phyloP scores from a whole-genome alignment of 2,888 invertebrate genomes.

The Agrochola macilenta region DNA sequence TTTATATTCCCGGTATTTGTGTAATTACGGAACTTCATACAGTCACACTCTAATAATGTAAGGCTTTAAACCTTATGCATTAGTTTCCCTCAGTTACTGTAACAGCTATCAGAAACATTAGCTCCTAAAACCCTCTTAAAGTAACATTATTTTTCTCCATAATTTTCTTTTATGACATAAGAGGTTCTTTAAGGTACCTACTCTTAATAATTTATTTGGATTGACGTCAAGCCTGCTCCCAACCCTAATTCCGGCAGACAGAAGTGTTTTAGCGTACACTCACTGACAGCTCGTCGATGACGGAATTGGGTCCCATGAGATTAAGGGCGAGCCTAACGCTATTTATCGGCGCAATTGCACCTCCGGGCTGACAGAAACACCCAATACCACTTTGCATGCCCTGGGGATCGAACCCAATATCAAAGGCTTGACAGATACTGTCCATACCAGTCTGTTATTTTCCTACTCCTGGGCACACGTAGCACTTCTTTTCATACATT shows the following conservation, averaged over 20 bases:
- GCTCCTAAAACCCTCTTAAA: conserved; percentile 25
- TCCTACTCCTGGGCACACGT: neutral
- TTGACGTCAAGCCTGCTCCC: conserved; percentile 4
- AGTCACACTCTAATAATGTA: neutral
- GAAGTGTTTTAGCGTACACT: conserved; percentile 18
- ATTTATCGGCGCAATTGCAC: conserved; percentile 48
- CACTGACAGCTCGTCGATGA: conserved; percentile 41
- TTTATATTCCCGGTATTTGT: neutral
- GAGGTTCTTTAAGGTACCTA: neutral
- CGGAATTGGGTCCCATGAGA: conserved; percentile 39
- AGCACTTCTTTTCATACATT: neutral
- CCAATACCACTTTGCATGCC: conserved; percentile 44
- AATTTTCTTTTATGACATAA: conserved; percentile 13
- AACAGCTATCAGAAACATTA: conserved; percentile 13
- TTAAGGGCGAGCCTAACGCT: conserved; percentile 36
- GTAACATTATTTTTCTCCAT: conserved; percentile 4
- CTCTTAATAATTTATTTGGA: neutral
- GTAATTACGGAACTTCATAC: neutral
- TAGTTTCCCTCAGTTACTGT: conserved; percentile 27
- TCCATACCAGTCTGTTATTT: neutral
- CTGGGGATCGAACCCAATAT: conserved; percentile 30
- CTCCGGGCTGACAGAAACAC: conserved; percentile 52
- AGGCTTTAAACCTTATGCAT: neutral
- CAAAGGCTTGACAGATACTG: neutral
- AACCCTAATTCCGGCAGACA: conserved; percentile 15